Evolutionary conservation across 2,113 vertebrate species (phyloP), one percentile per base, ranked within the genome.

Genomic region (Chinchilla lanigera): DNA sequence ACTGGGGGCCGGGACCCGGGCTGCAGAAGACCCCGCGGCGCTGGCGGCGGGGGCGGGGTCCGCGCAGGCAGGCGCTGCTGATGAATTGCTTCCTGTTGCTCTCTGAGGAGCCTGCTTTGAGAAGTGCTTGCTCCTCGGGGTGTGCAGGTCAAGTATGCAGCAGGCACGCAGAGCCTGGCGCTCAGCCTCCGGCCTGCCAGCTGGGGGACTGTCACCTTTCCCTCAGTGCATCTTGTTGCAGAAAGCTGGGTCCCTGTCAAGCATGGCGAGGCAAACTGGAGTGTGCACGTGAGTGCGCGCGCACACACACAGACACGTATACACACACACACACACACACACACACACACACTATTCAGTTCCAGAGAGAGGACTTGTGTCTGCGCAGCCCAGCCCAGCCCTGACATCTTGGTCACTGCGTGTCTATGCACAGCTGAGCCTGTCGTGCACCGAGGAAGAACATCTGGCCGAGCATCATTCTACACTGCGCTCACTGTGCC

Each of bases 211-310:
- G 24, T 47, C 50, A 16, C 84, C 60, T 41, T 71, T 26, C 20
- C 80, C 63, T 50, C 0, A 97, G 89, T 97, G 95, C 98, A 99
- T 98, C 99, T 99, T 97, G 98, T 99, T 41, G 99, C 98, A 1
- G 99, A 99, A 98, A 99, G 98, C 9, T 98, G 99, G 65, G 99
- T 99, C 84, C 99, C 99, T 99, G 1, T 98, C 99, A 96, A 99
- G 99, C 12, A 99, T 99, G 67, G 99, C 99, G 98, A 99, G 99
- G 22, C 17, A 2, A 0, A 30, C 28, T 30, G 47, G 47, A 50
- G 47, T 50, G 47, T 11, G 44, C 35, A 1, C 6, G 4, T 7
- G 1, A 17, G 4, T 8, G 22, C 17, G 5, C 47, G 1, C 33
- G 9, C 28, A 28, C 35, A 30, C n/a, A 7, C 58, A 67, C n/a